These are phyloP conservation scores for Himalopsyche tibetana DNA, from an alignment of 2,888 invertebrate species.

Conservation along the genomic window DNA sequence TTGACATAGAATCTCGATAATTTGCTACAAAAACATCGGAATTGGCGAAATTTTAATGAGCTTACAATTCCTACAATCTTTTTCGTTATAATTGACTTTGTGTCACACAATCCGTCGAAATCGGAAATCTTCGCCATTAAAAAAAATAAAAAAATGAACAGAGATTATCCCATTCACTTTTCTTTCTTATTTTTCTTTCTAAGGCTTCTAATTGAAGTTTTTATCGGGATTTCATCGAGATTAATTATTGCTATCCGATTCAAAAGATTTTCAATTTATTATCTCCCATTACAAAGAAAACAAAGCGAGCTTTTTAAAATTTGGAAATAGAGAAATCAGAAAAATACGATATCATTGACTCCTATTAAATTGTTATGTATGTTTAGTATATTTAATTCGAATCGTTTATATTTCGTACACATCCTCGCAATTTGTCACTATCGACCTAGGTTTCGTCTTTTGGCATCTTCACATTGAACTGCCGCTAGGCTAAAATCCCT, in stretches of 20 bases:
- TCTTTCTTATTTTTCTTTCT: neutral
- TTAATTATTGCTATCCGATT: neutral
- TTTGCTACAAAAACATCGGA: neutral
- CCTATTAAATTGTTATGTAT: too few species aligned
- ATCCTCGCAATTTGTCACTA: too few species aligned
- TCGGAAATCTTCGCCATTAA: neutral
- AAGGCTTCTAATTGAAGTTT: conserved; percentile 7
- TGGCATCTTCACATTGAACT: too few species aligned
- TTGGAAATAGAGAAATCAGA: too few species aligned
- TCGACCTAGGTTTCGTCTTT: too few species aligned
- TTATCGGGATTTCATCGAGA: conserved; percentile 32
- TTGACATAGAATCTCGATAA: neutral
- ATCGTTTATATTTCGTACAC: too few species aligned
- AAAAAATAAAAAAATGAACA: neutral
- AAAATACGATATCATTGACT: too few species aligned
- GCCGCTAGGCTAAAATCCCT: too few species aligned
- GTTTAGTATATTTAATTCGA: too few species aligned
- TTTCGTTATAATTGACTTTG: neutral
- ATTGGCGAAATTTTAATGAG: neutral
- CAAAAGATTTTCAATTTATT: conserved; percentile 32
- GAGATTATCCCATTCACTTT: neutral
- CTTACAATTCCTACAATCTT: neutral
- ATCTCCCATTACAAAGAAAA: neutral
- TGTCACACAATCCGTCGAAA: neutral
- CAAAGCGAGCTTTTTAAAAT: too few species aligned